Percentiles rank a stretch among this genome's conserved stretches.
These are phyloP conservation scores for Tethya wilhelma DNA, from an alignment of 37 sponge, comb jelly and placozoan genomes.

Conservation along the genomic window DNA sequence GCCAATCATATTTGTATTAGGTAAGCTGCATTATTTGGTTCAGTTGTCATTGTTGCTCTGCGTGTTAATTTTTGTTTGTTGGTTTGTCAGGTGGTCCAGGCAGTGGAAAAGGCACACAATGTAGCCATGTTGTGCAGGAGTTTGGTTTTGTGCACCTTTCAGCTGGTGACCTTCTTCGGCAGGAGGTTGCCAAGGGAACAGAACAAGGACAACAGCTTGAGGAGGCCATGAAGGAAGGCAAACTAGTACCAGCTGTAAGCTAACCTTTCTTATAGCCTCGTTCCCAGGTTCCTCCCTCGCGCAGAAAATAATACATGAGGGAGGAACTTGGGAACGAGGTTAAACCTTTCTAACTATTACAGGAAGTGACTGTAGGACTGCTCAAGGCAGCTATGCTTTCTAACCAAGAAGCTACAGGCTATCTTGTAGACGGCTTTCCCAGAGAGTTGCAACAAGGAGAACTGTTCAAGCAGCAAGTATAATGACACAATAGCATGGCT, in stretches of 20 bases:
- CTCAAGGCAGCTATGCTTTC: slow-evolving; percentile 60
- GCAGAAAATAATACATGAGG: no score
- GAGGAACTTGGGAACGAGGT: no score
- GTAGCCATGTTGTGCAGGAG: slow-evolving; percentile 61
- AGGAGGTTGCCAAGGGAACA: slow-evolving; percentile 79
- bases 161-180: slow-evolving; percentile 86
- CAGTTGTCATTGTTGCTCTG: not conserved
- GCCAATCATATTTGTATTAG: slow-evolving; percentile 17
- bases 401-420: slow-evolving; percentile 45
- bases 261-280: no score
- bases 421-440: slow-evolving; percentile 91
- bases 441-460: slow-evolving; percentile 74
- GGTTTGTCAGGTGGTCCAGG: slow-evolving; percentile 85
- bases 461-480: slow-evolving; percentile 74
- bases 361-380: slow-evolving; percentile 65
- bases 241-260: slow-evolving; percentile 75
- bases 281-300: no score
- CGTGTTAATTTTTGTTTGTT: not conserved
- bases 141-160: slow-evolving; percentile 81
- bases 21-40: not conserved
- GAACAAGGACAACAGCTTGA: slow-evolving; percentile 62
- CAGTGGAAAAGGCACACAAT: slow-evolving; percentile 90
- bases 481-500: not conserved
- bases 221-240: slow-evolving; percentile 80
- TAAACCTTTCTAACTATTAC: no score